Evolutionary conservation across 64 coral and sea anemone genomes (phyloP), one percentile per base, ranked within the genome.

Genomic region (Pocillopora verrucosa): DNA sequence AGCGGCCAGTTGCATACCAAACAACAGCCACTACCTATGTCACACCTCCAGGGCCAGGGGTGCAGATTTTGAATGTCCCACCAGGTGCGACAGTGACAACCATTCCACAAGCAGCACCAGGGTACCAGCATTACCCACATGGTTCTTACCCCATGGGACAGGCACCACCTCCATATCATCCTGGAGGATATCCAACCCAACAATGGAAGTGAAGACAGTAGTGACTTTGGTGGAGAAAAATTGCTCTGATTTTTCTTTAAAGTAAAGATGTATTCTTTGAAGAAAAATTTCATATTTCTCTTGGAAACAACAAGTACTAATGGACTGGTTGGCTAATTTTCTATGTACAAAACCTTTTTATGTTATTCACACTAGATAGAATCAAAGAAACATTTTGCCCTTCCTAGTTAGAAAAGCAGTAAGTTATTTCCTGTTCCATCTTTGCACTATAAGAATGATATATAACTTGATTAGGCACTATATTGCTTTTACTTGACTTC

Each of bases 71-170:
- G 14, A 41, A 74, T 51, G 82, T 85, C 6, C 91, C 94, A 2
- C 75, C 75, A 35, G 93, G 88, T 62, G 89, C 93, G 17, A 91
- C 93, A 16, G 65, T 94, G 35, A 65, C 84, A 51, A 87, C 88
- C 19, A 19, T 73, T 25, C 83, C 91, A 61, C 56, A 72, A 58
- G 60, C 87, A 41, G 79, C 79, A 30, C 51, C 61, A 67, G 76
- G 76, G 20, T 73, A 73, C 62, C 36, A 15, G 61, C 57, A 88
- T 17, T 22, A 65, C 63, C 65, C 87, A 36, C 11, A 14, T 61
- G 92, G 87, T 60, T 20, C 38, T 16, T 80, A 86, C 16, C 87
- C 92, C 11, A 61, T 58, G 45, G 79, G 61, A 0, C 80, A 88
- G 84, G 74, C 75, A 45, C 79, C 87, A 77, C 82, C 82, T 16